Conservation (phyloP, 1,140 invertebrate species). For the Atopsyche davidsoni region DNA sequence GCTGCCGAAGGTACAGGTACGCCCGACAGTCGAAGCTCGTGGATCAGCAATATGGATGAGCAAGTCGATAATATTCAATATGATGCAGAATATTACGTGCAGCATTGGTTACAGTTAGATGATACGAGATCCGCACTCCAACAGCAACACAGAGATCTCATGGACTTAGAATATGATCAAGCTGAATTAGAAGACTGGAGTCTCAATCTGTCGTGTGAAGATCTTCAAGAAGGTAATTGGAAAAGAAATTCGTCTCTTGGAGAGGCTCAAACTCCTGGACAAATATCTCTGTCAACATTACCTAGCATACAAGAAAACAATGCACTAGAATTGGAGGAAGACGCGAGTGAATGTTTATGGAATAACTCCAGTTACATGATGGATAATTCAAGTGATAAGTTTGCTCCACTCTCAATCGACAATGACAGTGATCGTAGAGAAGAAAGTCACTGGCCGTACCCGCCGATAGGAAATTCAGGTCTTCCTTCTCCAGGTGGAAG, state of each 20-base stretch:
- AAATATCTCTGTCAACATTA: constrained; percentile 56
- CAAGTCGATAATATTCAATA: constrained; percentile 56
- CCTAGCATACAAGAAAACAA: constrained; percentile 69
- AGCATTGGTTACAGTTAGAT: constrained; percentile 67
- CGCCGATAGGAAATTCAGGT: constrained; percentile 37
- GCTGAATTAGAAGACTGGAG: constrained; percentile 76
- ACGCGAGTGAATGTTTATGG: constrained; percentile 67
- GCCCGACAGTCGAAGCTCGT: constrained; percentile 45
- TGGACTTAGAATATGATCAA: constrained; percentile 66
- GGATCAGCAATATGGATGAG: constrained; percentile 51
- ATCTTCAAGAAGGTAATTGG: constrained; percentile 48
- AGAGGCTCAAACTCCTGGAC: constrained; percentile 48
- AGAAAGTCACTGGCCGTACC: constrained; percentile 49
- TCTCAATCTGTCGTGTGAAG: constrained; percentile 63
- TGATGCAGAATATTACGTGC: constrained; percentile 68
- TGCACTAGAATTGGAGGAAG: constrained; percentile 64
- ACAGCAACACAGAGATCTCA: constrained; percentile 60
- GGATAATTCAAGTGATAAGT: constrained; percentile 47
- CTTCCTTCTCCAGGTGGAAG: constrained; percentile 56
- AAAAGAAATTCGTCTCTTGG: constrained; percentile 44
- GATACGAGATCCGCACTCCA: constrained; percentile 59
- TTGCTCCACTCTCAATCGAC: constrained; percentile 43
- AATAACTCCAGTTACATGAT: constrained; percentile 58
- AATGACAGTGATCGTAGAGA: constrained; percentile 32
- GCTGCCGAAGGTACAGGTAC: constrained; percentile 18